Percentiles rank a stretch among this genome's conserved stretches.
phyloP scores from a whole-genome alignment of 2,113 vertebrate genomes.

The Mus spicilegus region DNA sequence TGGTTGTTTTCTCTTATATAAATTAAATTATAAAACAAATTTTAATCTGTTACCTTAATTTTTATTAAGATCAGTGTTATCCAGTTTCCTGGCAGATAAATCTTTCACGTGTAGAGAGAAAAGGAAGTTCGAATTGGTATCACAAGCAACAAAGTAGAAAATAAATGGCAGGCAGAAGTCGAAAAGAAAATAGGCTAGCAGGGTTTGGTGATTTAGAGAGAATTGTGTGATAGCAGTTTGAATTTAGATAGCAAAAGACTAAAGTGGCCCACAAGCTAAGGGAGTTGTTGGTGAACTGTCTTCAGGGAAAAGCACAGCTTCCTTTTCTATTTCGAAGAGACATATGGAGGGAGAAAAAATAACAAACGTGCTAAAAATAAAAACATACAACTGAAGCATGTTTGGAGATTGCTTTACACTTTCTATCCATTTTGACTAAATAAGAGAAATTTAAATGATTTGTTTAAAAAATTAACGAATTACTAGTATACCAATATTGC shows the following conservation, averaged over 20 bases:
- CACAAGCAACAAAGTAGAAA: neutral
- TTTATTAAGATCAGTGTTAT: neutral
- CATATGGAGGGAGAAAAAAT: neutral
- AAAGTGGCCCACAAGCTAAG: neutral
- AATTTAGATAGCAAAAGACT: slow-evolving; percentile 46
- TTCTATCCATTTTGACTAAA: neutral
- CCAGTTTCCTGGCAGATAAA: neutral
- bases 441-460: slow-evolving; percentile 25
- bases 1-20: neutral
- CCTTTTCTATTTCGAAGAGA: neutral
- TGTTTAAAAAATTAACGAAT: neutral
- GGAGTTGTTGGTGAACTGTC: neutral
- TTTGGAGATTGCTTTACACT: neutral
- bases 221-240: slow-evolving; percentile 40
- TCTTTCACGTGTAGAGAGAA: neutral
- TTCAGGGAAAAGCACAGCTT: slow-evolving; percentile 15
- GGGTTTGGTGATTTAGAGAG: slow-evolving; percentile 43
- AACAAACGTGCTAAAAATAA: neutral
- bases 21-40: slow-evolving; percentile 25
- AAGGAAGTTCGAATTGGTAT: neutral
- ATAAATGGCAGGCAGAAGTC: slow-evolving; percentile 5
- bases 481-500: neutral
- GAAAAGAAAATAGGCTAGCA: slow-evolving; percentile 41
- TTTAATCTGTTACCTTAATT: neutral
- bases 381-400: neutral